phyloP scores from a whole-genome alignment of 2,113 vertebrate species.

The Corvus moneduloides region DNA sequence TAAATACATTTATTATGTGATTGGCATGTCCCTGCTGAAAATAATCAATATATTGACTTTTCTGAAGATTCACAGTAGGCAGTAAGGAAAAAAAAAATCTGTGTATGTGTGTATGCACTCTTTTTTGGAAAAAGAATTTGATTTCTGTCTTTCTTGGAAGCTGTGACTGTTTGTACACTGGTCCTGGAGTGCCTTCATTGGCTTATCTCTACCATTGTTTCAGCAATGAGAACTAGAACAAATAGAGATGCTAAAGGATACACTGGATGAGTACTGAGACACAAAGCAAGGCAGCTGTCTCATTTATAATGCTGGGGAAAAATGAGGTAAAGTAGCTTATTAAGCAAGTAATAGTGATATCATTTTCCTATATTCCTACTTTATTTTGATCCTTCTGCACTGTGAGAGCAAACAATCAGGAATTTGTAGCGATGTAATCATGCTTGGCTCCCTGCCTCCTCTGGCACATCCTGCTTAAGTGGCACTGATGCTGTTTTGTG shows the following conservation, averaged over 20 bases:
- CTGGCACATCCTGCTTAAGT: not conserved
- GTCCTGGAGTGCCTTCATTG: not conserved
- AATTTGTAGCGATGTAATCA: not conserved
- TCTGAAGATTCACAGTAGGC: not conserved
- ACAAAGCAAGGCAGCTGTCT: not conserved
- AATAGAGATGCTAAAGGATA: not conserved
- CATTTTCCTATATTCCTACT: not conserved
- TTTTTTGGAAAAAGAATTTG: not conserved
- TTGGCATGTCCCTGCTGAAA: not conserved
- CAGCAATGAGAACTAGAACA: not conserved
- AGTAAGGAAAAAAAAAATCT: not conserved
- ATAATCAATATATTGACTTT: not conserved
- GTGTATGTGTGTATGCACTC: not conserved
- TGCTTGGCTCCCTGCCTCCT: not conserved
- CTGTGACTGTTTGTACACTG: not conserved
- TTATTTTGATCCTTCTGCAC: not conserved
- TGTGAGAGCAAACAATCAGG: not conserved
- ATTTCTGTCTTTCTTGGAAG: constrained; percentile 1
- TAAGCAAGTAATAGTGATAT: not conserved
- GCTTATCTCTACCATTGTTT: not conserved
- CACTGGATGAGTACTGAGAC: not conserved
- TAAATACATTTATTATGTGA: not conserved
- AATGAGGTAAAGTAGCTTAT: not conserved
- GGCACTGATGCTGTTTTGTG: not conserved
- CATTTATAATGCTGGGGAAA: not conserved